Evolutionary conservation across 1,140 invertebrate species (phyloP), one percentile per base, ranked within the genome.

Genomic region (Pogonus chalceus): DNA sequence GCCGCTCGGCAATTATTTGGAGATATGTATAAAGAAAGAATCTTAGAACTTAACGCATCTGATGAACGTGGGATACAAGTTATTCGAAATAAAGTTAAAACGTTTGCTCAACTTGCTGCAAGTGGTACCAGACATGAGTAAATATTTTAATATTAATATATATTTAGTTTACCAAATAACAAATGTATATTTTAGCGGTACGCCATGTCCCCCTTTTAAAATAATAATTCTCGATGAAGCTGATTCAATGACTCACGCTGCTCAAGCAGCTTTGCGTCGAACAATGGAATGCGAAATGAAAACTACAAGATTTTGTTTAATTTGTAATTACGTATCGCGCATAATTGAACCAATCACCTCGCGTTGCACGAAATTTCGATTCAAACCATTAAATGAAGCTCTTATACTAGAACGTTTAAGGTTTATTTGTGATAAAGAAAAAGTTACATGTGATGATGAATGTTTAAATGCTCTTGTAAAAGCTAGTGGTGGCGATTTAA

Each of bases 231-330:
- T 99, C 10, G 97, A 99, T 81, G 97, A 99, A 80, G 96, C 96
- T 9, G 97, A 99, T 82, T 93, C 96, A 1, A 99, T 99, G 97
- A 99, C 97, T 2, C 91, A 93, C 69, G 96, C 99, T 84, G 97
- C 97, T 2, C 97, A 99, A 72, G 98, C 98, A 83, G 96, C 96
- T 23, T 75, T 99, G 1, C 79, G 96, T 62, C 84, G 96, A 83
- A 93, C 35, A 35, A 97, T 99, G 69, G 96, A 99, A 71, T 98
- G 98, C 67, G 99, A 94, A 65, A 98, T 96, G 20, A 93, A 97
- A 54, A 99, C 98, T 72, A 91, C 96, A 1, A 76, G 97, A 22
- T 99, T 99, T 70, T 99, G 97, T 68, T 86, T 99, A 39, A 98
- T 99, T 65, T 98, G 96, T 71, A 99, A 99, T 73, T 99, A 99